Evolutionary conservation across 2,888 invertebrate species (phyloP), one percentile per base, ranked within the genome.

Genomic region (Dasypogon diadema): DNA sequence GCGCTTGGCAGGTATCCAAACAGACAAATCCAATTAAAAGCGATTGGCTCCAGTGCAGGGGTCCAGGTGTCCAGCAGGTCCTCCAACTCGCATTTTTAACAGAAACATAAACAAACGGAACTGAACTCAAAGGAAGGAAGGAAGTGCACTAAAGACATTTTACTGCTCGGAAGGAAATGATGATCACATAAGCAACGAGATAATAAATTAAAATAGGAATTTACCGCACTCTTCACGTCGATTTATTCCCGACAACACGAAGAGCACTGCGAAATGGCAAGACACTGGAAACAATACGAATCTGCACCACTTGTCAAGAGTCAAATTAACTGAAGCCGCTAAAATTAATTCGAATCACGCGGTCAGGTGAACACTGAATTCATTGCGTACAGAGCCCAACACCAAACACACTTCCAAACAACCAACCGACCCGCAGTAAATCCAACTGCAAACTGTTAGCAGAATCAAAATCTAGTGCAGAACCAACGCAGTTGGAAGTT

Each of bases 401-500:
- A 10, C 65, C 21, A 58, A 58, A 46, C n/a, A 6, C 42, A 30
- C 18, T 14, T 42, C n/a, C n/a, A 21, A 10, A 14, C 8, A 48
- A 48, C 24, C 65, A 46, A 42, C 65, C 65, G 46, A 65, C 22
- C 65, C 65, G 65, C 65, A 65, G 65, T 16, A 65, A 24, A 48
- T 46, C 65, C 18, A 14, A 24, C 65, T 48, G 48, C 65, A 65
- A 65, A 65, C 65, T 65, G 60, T 10, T 26, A n/a, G 60, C 60
- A 60, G 60, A 37, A 58, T 6, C 58, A 3, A 22, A 30, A 30
- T 5, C 30, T 8, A 30, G 30, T 5, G 4, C 3, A 30, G 30
- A 30, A 8, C 3, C 30, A 30, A 30, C 4, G 8, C 30, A 30
- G 30, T 3, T 8, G 8, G 30, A 8, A 30, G 30, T 8, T 5